Base-by-base conservation (phyloP, 2,113 vertebrate genomes). In the Axis porcinus region DNA sequence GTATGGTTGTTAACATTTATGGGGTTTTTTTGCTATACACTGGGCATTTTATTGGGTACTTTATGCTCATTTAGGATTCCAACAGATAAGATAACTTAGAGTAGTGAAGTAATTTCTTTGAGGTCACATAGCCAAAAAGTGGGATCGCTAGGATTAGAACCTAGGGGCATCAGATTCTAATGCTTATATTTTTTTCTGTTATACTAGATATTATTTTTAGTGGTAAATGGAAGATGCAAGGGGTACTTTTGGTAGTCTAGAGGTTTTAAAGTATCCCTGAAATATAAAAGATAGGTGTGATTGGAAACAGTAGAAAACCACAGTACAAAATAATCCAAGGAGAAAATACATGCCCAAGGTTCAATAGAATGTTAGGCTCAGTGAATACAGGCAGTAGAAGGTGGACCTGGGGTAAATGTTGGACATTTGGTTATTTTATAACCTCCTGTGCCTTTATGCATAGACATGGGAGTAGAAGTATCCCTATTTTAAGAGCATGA, bases 31-130 rank as follows among this genome's bases (percentile, higher is more conserved):
- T 92, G 81, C 27, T 95, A 7, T 57, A 33, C 95, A 19, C 54
- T 67, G 15, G 12, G 9, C 28, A 88, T 95, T 96, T 95, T 93
- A 92, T 50, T 92, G 36, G 57, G 10, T 27, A 86, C 13, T 79
- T 96, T 52, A 74, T 17, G 36, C 3, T 88, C 11, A 16, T 62
- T 92, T 83, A 89, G 78, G 33, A 17, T 96, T 97, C 36, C 12
- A 81, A 58, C 21, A 91, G 40, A 62, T 96, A 86, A 52, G 43
- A 25, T 84, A 95, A 36, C 50, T 97, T 25, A 62, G 60, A 92
- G 8, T 43, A 70, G 58, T 96, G 95, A 86, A 86, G 17, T 93
- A 91, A 96, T 50, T 87, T 95, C 16, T 96, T 70, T 82, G 50
- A 83, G 28, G 4, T 83, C 47, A 30, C 15, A 84, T 2, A 92